Conservation (phyloP, 2,888 invertebrate genomes). For the Hirtodrosophila histrioides region DNA sequence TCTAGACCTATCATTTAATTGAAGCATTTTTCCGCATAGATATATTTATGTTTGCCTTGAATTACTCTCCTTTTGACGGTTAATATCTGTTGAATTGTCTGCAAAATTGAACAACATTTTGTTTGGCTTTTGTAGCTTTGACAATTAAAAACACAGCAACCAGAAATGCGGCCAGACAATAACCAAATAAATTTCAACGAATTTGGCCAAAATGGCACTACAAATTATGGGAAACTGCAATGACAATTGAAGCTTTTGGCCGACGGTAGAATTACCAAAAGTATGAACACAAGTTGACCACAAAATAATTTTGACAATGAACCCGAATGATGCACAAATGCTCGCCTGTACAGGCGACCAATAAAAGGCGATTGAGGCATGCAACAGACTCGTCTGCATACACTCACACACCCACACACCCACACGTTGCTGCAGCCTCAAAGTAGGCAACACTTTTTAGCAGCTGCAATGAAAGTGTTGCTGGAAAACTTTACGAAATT, state of each 20-base stretch:
- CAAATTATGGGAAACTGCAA: constrained; percentile 23
- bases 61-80: no score
- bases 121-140: constrained; percentile 1
- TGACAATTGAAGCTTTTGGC: constrained; percentile 13
- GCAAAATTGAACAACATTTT: background rate
- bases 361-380: constrained; percentile 61
- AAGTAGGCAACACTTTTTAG: constrained; percentile 77
- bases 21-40: no score
- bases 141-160: constrained; percentile 9
- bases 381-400: constrained; percentile 36
- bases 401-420: constrained; percentile 11
- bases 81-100: background rate
- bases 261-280: constrained; percentile 57
- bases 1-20: no score
- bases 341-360: constrained; percentile 21
- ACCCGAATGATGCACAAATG: constrained; percentile 47
- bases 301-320: constrained; percentile 80
- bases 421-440: constrained; percentile 30
- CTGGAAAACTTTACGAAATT: constrained; percentile 75
- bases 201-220: constrained; percentile 11
- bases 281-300: constrained; percentile 79
- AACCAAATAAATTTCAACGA: constrained; percentile 46
- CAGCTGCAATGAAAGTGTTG: constrained; percentile 72
- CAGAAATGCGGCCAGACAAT: constrained; percentile 28
- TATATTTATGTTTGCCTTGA: no score